Evolutionary conservation across 2,113 vertebrate genomes (phyloP).

Genomic region (Toxostoma redivivum): DNA sequence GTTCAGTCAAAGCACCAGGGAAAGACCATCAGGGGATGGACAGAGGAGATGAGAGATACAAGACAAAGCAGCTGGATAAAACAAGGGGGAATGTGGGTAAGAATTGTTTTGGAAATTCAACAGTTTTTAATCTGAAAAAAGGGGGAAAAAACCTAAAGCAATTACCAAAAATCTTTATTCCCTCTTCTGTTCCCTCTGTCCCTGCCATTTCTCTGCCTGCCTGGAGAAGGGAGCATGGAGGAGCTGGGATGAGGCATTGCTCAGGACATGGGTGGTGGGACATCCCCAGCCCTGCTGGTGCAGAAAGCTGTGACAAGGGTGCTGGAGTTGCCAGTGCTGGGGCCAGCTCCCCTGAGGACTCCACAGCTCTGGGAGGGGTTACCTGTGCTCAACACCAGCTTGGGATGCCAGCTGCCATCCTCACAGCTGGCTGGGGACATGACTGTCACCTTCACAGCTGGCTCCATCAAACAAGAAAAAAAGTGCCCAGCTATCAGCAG

Average conservation of each 20-base stretch:
- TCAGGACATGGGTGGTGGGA: not conserved
- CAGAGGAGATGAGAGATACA: not conserved
- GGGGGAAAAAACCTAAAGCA: not conserved
- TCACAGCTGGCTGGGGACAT: not conserved
- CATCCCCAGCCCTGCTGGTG: rapidly evolving
- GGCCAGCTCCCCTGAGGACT: rapidly evolving
- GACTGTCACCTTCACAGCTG: not conserved
- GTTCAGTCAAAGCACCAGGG: not conserved
- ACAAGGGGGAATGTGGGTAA: not conserved
- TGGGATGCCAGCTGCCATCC: not conserved
- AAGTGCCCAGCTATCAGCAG: not conserved
- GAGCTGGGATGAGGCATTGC: not conserved
- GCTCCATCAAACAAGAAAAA: not conserved
- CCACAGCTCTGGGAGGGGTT: rapidly evolving
- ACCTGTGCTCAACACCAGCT: not conserved
- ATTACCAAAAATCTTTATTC: not conserved
- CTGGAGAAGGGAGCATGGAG: not conserved
- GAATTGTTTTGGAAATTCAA: not conserved
- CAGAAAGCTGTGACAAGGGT: not conserved
- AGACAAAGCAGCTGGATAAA: not conserved
- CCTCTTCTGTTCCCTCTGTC: not conserved
- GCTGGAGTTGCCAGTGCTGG: rapidly evolving
- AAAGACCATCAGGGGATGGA: not conserved
- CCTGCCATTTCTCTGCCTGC: not conserved
- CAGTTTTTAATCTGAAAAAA: not conserved